A percentile compares a stretch with the other conserved stretches of the same genome.
Conservation (phyloP, 2,888 invertebrate genomes). For the Venusia cambrica region DNA sequence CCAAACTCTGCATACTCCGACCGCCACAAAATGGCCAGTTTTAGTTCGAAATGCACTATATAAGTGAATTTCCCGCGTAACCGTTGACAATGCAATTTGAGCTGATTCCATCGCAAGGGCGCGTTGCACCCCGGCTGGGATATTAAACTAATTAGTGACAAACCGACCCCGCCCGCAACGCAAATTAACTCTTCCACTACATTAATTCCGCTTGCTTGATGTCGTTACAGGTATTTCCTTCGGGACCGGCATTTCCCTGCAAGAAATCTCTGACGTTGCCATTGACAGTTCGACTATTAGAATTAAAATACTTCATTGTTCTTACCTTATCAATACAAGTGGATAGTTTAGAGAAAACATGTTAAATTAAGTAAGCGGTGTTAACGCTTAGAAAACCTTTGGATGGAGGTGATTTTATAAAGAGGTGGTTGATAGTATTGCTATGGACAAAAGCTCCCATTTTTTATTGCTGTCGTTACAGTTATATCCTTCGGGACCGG, state of each 20-base stretch:
- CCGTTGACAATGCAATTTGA: constrained; percentile 70
- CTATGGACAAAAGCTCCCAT: too few relatives aligned
- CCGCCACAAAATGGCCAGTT: constrained; percentile 12
- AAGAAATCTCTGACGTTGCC: constrained; percentile 12
- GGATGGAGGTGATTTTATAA: too few relatives aligned
- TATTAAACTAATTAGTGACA: constrained; percentile 73
- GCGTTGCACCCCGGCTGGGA: constrained; percentile 34
- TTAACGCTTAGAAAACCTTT: too few relatives aligned
- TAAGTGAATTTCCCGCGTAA: constrained; percentile 37
- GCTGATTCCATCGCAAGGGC: constrained; percentile 60
- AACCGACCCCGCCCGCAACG: constrained; percentile 55
- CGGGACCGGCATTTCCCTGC: constrained; percentile 10
- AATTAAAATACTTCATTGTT: too few relatives aligned
- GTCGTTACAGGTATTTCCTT: constrained; percentile 23
- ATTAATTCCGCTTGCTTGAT: constrained; percentile 39
- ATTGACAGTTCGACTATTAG: too few relatives aligned
- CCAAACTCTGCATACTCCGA: constrained; percentile 7
- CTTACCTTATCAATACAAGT: too few relatives aligned
- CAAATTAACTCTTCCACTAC: constrained; percentile 59
- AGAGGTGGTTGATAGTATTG: too few relatives aligned
- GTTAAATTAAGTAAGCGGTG: too few relatives aligned
- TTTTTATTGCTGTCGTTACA: too few relatives aligned
- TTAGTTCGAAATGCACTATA: constrained; percentile 16
- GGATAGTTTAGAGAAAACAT: too few relatives aligned
- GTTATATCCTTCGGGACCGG: too few relatives aligned